Conservation (phyloP, 2,797 vertebrate species). For the Aldrovandia affinis region DNA sequence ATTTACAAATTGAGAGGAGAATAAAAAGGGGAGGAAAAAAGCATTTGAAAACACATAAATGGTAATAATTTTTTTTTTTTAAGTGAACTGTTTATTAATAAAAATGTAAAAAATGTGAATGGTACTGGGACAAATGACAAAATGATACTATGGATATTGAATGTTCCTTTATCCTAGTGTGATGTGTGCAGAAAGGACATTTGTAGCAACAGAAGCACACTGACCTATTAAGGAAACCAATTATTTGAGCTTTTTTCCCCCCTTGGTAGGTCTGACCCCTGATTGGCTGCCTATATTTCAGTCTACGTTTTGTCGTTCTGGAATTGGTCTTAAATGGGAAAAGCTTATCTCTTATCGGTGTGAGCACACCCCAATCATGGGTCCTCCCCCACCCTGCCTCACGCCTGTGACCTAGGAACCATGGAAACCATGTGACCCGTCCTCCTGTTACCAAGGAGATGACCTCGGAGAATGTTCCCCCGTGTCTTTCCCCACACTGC, state of each 20-base stretch:
- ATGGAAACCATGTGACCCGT: constrained; percentile 68
- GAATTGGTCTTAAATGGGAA: constrained; percentile 27
- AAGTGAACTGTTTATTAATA: not conserved
- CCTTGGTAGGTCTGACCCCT: constrained; percentile 22
- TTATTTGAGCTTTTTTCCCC: constrained; percentile 4
- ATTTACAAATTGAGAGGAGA: not conserved
- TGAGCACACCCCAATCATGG: constrained; percentile 41
- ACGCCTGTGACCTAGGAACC: constrained; percentile 66
- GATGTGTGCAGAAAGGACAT: not conserved
- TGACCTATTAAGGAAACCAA: not conserved
- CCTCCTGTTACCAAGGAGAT: constrained; percentile 75
- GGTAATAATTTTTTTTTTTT: too few relatives aligned
- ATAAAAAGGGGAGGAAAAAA: not conserved
- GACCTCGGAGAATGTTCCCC: constrained; percentile 72
- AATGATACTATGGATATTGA: not conserved
- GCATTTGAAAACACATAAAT: too few relatives aligned
- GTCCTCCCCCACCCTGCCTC: constrained; percentile 55
- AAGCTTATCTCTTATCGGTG: not conserved
- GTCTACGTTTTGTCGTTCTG: constrained; percentile 29
- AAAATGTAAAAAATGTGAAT: not conserved
- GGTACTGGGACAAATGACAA: not conserved
- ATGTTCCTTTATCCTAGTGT: not conserved
- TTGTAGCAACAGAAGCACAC: not conserved
- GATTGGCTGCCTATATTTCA: constrained; percentile 35
- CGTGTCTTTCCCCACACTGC: constrained; percentile 68